Base-by-base conservation (phyloP, 2,113 vertebrate genomes). In the Pycnonotus jocosus region DNA sequence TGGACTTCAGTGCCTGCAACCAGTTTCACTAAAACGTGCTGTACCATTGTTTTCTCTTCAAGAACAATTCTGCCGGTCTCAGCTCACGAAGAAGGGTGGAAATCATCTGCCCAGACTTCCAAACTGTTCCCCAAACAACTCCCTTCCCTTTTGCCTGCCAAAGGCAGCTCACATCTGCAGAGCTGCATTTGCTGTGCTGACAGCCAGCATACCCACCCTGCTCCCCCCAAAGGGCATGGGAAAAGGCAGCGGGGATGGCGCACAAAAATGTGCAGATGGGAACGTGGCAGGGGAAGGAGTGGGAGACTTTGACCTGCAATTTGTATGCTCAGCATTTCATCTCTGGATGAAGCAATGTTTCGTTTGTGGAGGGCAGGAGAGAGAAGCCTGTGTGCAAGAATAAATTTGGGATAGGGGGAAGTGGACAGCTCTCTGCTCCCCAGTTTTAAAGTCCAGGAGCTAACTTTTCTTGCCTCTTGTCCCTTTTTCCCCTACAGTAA, bases 271-370 rank as follows among this genome's bases (percentile, higher is more conserved):
- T 3, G 7, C 0, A 37, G 73, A 44, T 72, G 78, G 93, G 90
- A 92, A 95, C 0, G 45, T 68, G 71, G 71, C 10, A 38, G 85
- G 74, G 74, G 71, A 94, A 90, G 68, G 85, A 93, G 71, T 56
- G 85, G 90, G 86, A 95, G 93, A 90, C 23, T 81, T 88, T 88
- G 64, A 95, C 60, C 62, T 20, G 71, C 5, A 2, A 88, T 88
- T 72, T 92, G 71, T 94, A 92, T 77, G 78, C 90, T 94, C 90
- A 82, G 90, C 81, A 89, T 74, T 92, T 92, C 5, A 2, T 65
- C 76, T 82, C 42, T 72, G 70, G 66, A 58, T 62, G 68, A 82
- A 96, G 94, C 70, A 66, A 76, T 17, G 27, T 38, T 92, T 85
- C 22, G 0, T 70, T 94, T 53, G 47, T 6, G 50, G 54, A 87